Conservation (phyloP, 2,113 vertebrate species). For the Orycteropus afer region DNA sequence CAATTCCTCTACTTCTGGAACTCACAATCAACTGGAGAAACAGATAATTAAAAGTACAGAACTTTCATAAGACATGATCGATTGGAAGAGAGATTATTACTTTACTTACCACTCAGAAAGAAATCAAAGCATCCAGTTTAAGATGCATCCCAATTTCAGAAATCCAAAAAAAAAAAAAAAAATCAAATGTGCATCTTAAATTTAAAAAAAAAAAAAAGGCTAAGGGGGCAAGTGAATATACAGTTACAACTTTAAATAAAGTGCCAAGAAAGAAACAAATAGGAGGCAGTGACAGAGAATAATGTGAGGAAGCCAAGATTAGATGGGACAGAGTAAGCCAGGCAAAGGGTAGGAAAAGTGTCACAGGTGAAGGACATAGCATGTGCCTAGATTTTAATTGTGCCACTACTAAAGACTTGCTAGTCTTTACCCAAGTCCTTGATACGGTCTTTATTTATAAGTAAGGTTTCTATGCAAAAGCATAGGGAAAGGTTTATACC, state of each 20-base stretch:
- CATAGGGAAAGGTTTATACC: neutral
- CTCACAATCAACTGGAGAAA: constrained; percentile 15
- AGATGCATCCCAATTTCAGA: constrained; percentile 34
- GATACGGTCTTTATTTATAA: neutral
- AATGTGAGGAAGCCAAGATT: neutral
- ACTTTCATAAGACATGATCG: neutral
- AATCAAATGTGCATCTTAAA: neutral
- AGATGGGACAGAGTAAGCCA: neutral
- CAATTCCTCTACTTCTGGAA: constrained; percentile 17
- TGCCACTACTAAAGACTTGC: neutral
- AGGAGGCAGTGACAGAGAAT: neutral
- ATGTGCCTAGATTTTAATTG: neutral
- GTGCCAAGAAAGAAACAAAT: constrained; percentile 10
- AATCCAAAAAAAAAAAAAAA: neutral
- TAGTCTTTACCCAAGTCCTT: constrained; percentile 21
- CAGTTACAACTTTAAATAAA: constrained; percentile 37
- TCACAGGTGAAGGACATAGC: neutral
- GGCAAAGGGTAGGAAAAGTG: neutral
- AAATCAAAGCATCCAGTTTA: constrained; percentile 12
- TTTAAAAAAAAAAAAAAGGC: constrained; percentile 34
- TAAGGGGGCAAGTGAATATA: constrained; percentile 33
- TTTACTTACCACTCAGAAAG: constrained; percentile 38
- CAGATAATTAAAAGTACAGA: neutral
- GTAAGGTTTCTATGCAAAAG: constrained; percentile 51
- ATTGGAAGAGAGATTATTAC: neutral